Base-by-base conservation (phyloP, 2,113 vertebrate species). In the Silurus asotus region DNA sequence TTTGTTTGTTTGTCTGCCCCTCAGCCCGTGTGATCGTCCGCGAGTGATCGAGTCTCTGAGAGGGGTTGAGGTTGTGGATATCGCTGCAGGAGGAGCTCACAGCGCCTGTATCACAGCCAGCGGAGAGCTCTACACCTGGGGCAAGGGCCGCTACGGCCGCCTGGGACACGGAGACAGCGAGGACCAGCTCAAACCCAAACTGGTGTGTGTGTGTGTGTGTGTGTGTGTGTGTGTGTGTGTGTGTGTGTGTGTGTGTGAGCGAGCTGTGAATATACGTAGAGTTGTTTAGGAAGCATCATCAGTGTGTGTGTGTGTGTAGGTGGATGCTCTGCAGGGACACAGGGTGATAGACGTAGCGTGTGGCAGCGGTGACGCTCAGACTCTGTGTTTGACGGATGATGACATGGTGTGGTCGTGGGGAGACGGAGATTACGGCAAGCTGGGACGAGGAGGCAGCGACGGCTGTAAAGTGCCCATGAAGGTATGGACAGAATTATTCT, bases 331-430 rank as follows among this genome's bases (percentile, higher is more conserved):
- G 13, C 98, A 99, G 93, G 98, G 98, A 82, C 98, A 98, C 93
- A 94, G 96, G 58, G 98, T 99, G 87, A 97, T 99, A 2, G 97
- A 99, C 11, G 96, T 99, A 19, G 98, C 98, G 17, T 99, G 98
- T 82, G 98, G 98, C 88, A 99, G 98, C 0, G 97, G 98, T 14
- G 98, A 99, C 5, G 98, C 98, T 14, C 98, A 99, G 93, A 99
- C 98, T 0, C 91, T 99, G 78, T 99, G 98, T 92, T 93, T 99
- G 87, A 97, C 97, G 0, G 98, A 99, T 53, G 97, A 99, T 83
- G 98, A 99, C 91, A 98, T 97, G 49, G 98, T 99, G 72, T 99
- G 98, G 98, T 99, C 98, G 64, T 99, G 98, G 98, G 98, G 98
- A 14, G 98, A 99, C 56, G 97, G 98, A 65, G 98, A 99, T 92